phyloP scores from a whole-genome alignment of 2,113 vertebrate genomes.

The Sinocyclocheilus rhinocerous region DNA sequence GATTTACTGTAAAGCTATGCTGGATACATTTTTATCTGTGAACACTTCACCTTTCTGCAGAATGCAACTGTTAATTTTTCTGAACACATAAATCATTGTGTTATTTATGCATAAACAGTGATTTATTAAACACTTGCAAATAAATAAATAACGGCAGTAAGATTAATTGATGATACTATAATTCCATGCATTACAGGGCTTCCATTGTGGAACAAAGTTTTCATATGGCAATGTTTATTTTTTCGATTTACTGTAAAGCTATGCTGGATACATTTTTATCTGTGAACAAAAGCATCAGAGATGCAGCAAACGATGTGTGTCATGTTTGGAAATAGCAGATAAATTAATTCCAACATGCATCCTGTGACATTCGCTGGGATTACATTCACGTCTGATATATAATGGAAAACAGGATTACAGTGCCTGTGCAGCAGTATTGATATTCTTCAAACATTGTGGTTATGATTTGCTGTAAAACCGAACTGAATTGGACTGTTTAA shows the following conservation, averaged over 20 bases:
- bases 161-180: not conserved
- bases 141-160: not conserved
- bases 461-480: not conserved
- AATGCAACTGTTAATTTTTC: not conserved
- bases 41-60: not conserved
- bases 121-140: not conserved
- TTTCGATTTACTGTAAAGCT: not conserved
- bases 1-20: not conserved
- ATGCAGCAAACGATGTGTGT: not conserved
- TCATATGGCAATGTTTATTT: not conserved
- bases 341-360: not conserved
- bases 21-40: not conserved
- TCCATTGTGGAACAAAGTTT: not conserved
- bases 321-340: not conserved
- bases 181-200: not conserved
- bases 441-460: not conserved
- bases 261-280: not conserved
- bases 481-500: not conserved
- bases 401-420: constrained; percentile 7
- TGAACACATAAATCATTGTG: not conserved
- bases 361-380: not conserved
- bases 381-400: constrained; percentile 3
- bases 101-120: not conserved
- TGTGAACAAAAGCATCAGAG: not conserved
- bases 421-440: not conserved